Conservation (phyloP, 2,797 vertebrate genomes). For the Trachurus trachurus region DNA sequence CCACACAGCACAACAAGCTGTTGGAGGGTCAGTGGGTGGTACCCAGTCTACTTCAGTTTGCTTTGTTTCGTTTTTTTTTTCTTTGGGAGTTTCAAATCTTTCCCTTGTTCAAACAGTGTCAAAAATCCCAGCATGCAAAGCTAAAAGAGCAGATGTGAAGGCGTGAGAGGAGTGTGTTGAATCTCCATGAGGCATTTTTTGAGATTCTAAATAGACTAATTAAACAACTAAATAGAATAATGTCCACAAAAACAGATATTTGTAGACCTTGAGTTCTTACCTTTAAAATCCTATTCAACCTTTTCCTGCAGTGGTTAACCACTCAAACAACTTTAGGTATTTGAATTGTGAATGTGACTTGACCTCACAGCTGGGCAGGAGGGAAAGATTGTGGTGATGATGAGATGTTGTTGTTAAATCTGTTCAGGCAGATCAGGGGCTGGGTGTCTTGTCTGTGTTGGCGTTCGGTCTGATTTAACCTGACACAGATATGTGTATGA, state of each 20-base stretch:
- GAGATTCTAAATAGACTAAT: neutral
- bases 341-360: conserved; percentile 5
- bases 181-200: neutral
- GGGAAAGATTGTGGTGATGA: neutral
- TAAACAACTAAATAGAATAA: too few relatives aligned
- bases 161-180: neutral
- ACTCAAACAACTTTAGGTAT: neutral
- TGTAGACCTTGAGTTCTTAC: neutral
- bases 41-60: neutral
- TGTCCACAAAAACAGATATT: neutral
- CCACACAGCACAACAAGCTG: neutral
- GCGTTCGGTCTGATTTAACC: conserved; percentile 15
- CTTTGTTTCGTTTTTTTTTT: neutral
- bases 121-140: conserved; percentile 8
- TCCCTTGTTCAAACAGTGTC: neutral
- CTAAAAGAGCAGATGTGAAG: conserved; percentile 2
- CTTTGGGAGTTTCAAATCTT: neutral
- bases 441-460: conserved; percentile 33
- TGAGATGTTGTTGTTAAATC: conserved; percentile 60
- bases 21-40: conserved; percentile 8
- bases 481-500: conserved; percentile 6
- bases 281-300: neutral
- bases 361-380: neutral
- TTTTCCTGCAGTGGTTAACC: neutral
- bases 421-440: conserved; percentile 16